Evolutionary conservation across 2,888 invertebrate species (phyloP).

Genomic region (Phyllotreta striolata): DNA sequence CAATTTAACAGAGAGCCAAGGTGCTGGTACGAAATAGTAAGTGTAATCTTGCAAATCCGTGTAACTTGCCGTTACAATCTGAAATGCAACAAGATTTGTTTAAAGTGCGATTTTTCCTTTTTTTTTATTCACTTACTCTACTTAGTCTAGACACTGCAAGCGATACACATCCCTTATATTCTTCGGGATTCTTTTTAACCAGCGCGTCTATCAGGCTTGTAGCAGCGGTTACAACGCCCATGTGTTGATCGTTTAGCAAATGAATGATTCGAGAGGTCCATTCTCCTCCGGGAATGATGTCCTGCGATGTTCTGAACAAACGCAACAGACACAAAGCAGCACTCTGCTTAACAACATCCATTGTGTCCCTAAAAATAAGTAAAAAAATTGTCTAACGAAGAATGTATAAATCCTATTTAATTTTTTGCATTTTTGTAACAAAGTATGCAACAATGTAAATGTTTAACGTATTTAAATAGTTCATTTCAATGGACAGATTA

Average conservation of each 20-base stretch:
- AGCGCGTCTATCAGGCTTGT: slow-evolving; percentile 97
- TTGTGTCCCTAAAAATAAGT: slow-evolving; percentile 81
- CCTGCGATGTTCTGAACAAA: slow-evolving; percentile 92
- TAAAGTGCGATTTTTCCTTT: background rate
- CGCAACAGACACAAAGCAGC: slow-evolving; percentile 96
- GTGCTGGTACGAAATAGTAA: slow-evolving; percentile 99
- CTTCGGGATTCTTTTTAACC: slow-evolving; percentile 98
- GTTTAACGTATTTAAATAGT: too few species aligned
- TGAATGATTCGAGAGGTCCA: slow-evolving; percentile 99
- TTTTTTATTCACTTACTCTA: slow-evolving; percentile 66
- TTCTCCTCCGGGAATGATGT: slow-evolving; percentile 96
- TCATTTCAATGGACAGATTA: too few species aligned
- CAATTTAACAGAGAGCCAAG: slow-evolving; percentile 98
- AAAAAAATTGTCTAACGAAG: background rate
- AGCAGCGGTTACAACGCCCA: slow-evolving; percentile 99
- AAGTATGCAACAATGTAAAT: too few species aligned
- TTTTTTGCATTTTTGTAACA: too few species aligned
- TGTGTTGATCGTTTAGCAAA: slow-evolving; percentile 97
- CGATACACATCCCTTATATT: slow-evolving; percentile 99
- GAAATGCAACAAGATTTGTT: slow-evolving; percentile 28
- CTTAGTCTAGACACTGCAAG: slow-evolving; percentile 96
- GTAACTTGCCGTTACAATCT: slow-evolving; percentile 98
- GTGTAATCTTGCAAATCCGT: slow-evolving; percentile 99
- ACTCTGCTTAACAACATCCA: slow-evolving; percentile 99
- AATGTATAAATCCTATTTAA: too few species aligned